Conservation (phyloP, 2,113 vertebrate genomes). For the Ardeotis arabs region DNA sequence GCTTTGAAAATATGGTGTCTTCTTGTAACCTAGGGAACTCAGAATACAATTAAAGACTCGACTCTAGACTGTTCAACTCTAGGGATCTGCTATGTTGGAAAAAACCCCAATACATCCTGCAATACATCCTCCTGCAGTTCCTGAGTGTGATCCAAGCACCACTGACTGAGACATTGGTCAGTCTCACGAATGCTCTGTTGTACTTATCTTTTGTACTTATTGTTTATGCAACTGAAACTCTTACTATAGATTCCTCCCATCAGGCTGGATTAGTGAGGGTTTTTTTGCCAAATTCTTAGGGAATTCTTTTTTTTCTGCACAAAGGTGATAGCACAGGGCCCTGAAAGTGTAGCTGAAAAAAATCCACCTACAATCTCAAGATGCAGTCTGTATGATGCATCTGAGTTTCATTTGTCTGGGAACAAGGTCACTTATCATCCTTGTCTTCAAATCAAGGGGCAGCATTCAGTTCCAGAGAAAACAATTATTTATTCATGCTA, state of each 20-base stretch:
- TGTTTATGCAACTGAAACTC: neutral
- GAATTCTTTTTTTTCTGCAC: neutral
- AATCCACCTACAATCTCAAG: neutral
- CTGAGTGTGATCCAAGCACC: neutral
- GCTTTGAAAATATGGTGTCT: neutral
- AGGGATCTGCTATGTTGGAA: neutral
- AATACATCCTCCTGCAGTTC: neutral
- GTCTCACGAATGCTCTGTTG: neutral
- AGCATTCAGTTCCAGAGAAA: neutral
- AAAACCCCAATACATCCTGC: neutral
- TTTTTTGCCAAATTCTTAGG: neutral
- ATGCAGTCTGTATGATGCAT: neutral
- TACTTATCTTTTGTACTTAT: neutral
- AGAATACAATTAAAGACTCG: neutral
- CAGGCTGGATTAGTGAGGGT: neutral
- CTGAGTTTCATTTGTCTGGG: slow-evolving; percentile 8
- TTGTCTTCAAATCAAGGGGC: neutral
- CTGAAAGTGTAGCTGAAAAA: neutral
- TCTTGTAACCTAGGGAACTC: neutral
- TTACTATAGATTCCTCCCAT: neutral
- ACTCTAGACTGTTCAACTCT: neutral
- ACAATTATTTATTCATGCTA: slow-evolving; percentile 39
- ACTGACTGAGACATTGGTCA: neutral
- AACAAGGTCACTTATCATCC: slow-evolving; percentile 44
- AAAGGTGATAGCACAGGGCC: neutral